Conservation (phyloP, 2,113 vertebrate genomes). For the Cisticola juncidis region DNA sequence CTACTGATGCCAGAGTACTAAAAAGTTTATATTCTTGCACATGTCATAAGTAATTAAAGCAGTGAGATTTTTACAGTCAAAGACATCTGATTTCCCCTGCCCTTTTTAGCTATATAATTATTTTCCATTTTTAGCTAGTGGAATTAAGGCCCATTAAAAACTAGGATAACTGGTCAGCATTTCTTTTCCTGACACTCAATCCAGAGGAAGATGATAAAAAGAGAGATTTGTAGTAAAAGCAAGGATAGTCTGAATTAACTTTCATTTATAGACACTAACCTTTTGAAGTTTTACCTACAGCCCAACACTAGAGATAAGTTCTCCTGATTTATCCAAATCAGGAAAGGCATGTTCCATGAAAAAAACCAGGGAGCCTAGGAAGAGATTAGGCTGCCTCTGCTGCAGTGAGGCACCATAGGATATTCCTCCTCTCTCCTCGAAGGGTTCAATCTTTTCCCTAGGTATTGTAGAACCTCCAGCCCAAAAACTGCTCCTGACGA, state of each 20-base stretch:
- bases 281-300: neutral
- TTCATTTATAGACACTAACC: neutral
- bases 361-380: rapidly evolving
- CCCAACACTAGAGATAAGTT: neutral
- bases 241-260: neutral
- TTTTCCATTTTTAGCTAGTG: slow-evolving; percentile 20
- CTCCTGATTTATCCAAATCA: neutral
- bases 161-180: neutral
- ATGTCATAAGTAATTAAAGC: neutral
- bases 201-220: neutral
- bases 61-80: neutral
- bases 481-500: neutral
- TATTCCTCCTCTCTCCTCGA: neutral
- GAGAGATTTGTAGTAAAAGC: neutral
- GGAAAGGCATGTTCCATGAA: neutral
- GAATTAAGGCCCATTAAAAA: neutral
- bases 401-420: neutral
- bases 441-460: neutral
- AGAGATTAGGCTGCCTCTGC: neutral
- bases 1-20: neutral
- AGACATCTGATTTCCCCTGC: neutral
- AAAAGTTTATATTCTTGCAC: neutral
- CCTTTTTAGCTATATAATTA: slow-evolving; percentile 22
- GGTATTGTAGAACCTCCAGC: neutral
- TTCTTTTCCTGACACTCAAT: neutral